Evolutionary conservation across 2,113 vertebrate species (phyloP).

Genomic region (Bostrychus sinensis): DNA sequence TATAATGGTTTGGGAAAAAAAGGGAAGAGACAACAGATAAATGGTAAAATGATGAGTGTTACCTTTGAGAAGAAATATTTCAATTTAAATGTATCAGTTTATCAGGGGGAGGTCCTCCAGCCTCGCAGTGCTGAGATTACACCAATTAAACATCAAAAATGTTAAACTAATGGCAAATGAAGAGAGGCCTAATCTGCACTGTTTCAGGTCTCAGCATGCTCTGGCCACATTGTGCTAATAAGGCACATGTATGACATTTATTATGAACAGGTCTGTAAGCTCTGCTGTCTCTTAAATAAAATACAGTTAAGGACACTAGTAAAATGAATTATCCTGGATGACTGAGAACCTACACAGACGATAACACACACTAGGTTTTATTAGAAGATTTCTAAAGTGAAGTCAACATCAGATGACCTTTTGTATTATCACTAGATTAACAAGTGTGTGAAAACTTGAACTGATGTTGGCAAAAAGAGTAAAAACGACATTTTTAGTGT

Average conservation of each 20-base stretch:
- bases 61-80: constrained; percentile 74
- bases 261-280: not conserved
- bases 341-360: no score
- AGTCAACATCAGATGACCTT: no score
- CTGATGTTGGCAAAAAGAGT: no score
- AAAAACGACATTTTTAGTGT: no score
- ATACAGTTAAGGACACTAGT: no score
- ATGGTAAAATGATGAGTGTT: constrained; percentile 61
- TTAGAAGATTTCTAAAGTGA: no score
- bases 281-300: not conserved
- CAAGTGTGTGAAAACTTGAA: no score
- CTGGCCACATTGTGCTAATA: not conserved
- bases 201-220: constrained; percentile 23
- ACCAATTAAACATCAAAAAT: constrained; percentile 71
- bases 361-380: no score
- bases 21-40: constrained; percentile 74
- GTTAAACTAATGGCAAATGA: constrained; percentile 45
- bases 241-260: not conserved
- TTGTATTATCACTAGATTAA: no score
- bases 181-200: constrained; percentile 31
- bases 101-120: constrained; percentile 66
- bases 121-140: constrained; percentile 59
- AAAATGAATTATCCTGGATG: no score
- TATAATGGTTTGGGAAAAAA: constrained; percentile 63
- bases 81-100: constrained; percentile 76